Percentiles rank a stretch among this genome's conserved stretches.
Conservation (phyloP, 2,888 invertebrate species). For the Panopea generosa region DNA sequence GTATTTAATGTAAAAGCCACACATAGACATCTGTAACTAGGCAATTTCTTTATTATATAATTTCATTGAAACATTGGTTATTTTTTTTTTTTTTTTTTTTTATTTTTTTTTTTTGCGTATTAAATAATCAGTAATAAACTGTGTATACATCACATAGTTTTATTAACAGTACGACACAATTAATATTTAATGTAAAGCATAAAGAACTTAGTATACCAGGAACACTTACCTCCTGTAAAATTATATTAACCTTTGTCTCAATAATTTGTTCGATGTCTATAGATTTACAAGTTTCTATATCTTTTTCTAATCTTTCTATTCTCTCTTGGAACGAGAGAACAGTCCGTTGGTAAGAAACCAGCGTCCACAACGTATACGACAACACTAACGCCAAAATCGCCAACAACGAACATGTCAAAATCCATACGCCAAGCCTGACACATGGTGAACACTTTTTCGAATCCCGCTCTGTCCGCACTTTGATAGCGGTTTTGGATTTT, state of each 20-base stretch:
- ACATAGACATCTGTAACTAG: no score
- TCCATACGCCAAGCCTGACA: constrained; percentile 38
- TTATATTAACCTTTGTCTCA: constrained; percentile 36
- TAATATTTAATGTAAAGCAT: no score
- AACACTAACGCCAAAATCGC: constrained; percentile 40
- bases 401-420: constrained; percentile 35
- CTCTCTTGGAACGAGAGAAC: constrained; percentile 43
- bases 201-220: no score
- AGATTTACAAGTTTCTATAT: constrained; percentile 32
- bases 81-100: no score
- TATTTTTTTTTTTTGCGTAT: no score
- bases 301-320: constrained; percentile 45
- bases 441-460: constrained; percentile 23
- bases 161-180: no score
- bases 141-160: no score
- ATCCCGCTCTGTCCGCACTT: background rate
- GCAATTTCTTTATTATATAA: no score
- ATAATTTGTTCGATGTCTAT: constrained; percentile 46
- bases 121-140: no score
- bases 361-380: constrained; percentile 48
- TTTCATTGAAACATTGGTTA: no score
- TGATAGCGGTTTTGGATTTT: constrained; percentile 10
- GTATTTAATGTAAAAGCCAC: no score
- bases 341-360: constrained; percentile 52
- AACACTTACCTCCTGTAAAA: constrained; percentile 42